These are phyloP conservation scores for Acanthosepion esculentum DNA, from an alignment of 2,888 invertebrate genomes.

Conservation along the genomic window DNA sequence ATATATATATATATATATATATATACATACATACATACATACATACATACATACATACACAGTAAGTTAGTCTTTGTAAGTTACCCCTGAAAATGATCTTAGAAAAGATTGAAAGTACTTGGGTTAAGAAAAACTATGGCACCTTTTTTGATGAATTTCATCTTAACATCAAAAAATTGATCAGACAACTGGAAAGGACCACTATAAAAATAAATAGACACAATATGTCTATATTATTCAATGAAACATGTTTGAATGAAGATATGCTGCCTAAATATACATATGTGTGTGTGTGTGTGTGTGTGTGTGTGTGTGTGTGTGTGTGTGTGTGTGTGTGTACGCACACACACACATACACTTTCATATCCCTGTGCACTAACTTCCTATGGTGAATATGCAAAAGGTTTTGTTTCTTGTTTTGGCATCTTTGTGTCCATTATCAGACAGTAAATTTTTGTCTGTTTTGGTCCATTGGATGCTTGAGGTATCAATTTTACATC, in stretches of 20 bases:
- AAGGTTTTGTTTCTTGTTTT: neutral
- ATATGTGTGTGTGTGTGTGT: neutral
- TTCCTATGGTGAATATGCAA: neutral
- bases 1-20: neutral
- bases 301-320: neutral
- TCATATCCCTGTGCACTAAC: neutral
- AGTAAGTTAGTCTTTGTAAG: no score
- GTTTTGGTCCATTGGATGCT: neutral
- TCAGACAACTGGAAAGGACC: no score
- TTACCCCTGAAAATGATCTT: no score
- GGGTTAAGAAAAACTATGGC: no score
- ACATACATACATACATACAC: no score
- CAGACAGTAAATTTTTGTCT: neutral
- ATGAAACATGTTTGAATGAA: no score
- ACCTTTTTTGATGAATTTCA: no score
- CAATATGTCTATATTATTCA: no score
- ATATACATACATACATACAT: neutral
- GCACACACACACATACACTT: neutral
- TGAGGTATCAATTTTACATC: conserved; percentile 21
- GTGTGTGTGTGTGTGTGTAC: neutral
- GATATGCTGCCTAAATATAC: neutral
- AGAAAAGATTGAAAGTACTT: no score
- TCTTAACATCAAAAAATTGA: no score
- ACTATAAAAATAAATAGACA: no score
- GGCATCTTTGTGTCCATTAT: neutral